Evolutionary conservation across 1,140 invertebrate genomes (phyloP).

Genomic region (Luehdorfia chinensis): DNA sequence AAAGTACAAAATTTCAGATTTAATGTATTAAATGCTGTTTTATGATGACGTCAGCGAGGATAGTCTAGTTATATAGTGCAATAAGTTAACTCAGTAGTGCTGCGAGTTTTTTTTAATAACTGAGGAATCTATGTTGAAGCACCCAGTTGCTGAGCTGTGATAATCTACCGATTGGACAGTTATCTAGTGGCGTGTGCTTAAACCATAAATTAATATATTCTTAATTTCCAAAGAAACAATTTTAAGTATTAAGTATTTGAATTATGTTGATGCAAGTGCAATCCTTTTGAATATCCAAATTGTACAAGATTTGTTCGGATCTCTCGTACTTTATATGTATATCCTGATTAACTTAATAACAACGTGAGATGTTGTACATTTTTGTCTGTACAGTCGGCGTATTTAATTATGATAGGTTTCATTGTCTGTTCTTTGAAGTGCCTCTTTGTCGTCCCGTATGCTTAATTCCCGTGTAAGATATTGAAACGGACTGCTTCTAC

Average conservation of each 20-base stretch:
- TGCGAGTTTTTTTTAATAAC: too few relatives aligned
- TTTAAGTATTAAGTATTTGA: constrained; percentile 55
- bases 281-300: constrained; percentile 41
- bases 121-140: too few relatives aligned
- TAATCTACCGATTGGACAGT: too few relatives aligned
- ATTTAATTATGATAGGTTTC: constrained; percentile 53
- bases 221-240: constrained; percentile 65
- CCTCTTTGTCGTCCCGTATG: constrained; percentile 64
- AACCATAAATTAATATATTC: constrained; percentile 52
- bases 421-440: constrained; percentile 65
- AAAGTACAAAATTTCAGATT: constrained; percentile 72
- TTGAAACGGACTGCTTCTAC: constrained; percentile 61
- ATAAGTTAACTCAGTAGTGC: constrained; percentile 31
- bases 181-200: too few relatives aligned
- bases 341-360: too few relatives aligned
- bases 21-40: constrained; percentile 56
- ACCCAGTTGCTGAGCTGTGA: too few relatives aligned
- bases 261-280: constrained; percentile 50
- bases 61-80: constrained; percentile 50
- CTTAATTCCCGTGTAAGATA: constrained; percentile 66
- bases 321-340: constrained; percentile 55
- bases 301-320: constrained; percentile 37
- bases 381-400: constrained; percentile 49
- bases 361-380: constrained; percentile 31
- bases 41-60: too few relatives aligned